These are phyloP conservation scores for Rhopalosiphum nymphaeae DNA, from an alignment of 2,888 invertebrate species.

Conservation along the genomic window DNA sequence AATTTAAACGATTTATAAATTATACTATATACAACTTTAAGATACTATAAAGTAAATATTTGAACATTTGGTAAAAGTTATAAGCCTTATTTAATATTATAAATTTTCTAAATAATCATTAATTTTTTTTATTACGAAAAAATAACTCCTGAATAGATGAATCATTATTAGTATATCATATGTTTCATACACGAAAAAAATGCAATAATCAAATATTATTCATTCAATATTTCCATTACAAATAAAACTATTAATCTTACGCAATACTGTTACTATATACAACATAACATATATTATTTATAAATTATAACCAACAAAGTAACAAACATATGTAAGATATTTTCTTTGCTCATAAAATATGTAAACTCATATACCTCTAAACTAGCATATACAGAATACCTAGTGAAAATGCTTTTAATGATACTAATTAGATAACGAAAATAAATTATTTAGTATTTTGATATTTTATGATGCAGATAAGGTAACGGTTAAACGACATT, in stretches of 20 bases:
- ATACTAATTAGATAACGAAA: conserved; percentile 21
- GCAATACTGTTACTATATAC: background rate
- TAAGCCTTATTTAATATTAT: background rate
- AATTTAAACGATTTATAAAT: background rate
- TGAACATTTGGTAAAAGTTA: background rate
- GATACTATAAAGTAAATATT: background rate
- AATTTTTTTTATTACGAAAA: background rate
- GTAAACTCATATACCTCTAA: background rate
- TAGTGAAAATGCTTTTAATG: conserved; percentile 12
- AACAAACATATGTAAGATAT: background rate
- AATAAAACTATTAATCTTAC: conserved; percentile 3
- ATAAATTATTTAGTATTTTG: conserved; percentile 31
- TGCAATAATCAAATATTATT: too few relatives aligned
- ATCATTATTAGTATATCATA: too few relatives aligned
- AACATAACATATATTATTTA: background rate
- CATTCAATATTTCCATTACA: background rate
- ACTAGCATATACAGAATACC: background rate
- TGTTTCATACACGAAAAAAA: too few relatives aligned
- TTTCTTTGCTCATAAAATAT: background rate
- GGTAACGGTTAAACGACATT: conserved; percentile 35
- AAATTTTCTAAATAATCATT: background rate
- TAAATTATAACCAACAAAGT: background rate
- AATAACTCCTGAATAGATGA: background rate
- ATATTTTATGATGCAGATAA: conserved; percentile 47
- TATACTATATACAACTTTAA: background rate